Conservation (phyloP, 1,140 invertebrate species). For the Zophobas morio region DNA sequence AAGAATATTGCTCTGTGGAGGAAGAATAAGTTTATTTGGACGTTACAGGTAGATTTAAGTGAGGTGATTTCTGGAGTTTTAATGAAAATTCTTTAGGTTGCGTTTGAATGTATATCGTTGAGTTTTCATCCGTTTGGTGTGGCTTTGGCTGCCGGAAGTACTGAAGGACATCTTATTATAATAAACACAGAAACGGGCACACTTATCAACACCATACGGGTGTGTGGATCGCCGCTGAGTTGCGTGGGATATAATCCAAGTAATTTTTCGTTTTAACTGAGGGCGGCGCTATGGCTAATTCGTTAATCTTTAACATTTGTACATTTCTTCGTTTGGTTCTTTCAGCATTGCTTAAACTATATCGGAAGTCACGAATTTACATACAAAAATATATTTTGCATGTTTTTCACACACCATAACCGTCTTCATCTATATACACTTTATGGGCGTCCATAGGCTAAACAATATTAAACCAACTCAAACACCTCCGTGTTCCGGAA, state of each 20-base stretch:
- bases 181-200: constrained; percentile 87
- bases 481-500: no score
- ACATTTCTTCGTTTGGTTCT: no score
- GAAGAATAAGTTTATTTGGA: constrained; percentile 89
- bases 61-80: not conserved
- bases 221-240: constrained; percentile 87
- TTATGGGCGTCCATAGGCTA: no score
- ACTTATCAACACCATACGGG: constrained; percentile 85
- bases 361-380: no score
- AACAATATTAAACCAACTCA: no score
- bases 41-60: constrained; percentile 77
- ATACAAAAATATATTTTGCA: no score
- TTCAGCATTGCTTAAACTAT: no score
- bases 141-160: constrained; percentile 89
- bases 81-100: constrained; percentile 69
- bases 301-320: no score
- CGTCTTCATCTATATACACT: no score
- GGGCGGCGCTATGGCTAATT: not conserved
- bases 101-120: constrained; percentile 87
- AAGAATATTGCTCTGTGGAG: constrained; percentile 93
- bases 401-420: no score
- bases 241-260: constrained; percentile 90
- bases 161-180: constrained; percentile 89
- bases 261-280: constrained; percentile 66
- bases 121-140: constrained; percentile 90